Evolutionary conservation across 1,140 invertebrate species (phyloP).

Genomic region (Aphis gossypii): DNA sequence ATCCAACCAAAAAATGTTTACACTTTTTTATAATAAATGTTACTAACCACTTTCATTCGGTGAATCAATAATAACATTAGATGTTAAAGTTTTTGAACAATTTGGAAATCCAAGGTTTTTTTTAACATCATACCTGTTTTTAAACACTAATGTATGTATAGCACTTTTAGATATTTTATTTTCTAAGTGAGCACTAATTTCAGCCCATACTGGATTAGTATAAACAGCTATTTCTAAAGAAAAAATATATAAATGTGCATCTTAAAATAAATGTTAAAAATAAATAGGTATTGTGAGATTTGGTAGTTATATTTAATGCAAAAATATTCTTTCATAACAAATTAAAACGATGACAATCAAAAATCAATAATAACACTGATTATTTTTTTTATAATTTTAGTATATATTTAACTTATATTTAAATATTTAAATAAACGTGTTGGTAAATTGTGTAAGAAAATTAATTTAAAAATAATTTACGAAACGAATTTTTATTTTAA

Average conservation of each 20-base stretch:
- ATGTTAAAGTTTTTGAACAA: not conserved
- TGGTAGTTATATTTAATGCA: no score
- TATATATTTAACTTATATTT: no score
- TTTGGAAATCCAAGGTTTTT: not conserved
- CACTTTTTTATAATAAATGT: not conserved
- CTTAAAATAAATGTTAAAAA: not conserved
- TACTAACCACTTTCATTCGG: not conserved
- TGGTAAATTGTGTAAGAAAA: no score
- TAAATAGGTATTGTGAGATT: no score
- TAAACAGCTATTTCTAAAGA: not conserved
- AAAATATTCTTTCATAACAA: no score
- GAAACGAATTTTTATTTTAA: no score
- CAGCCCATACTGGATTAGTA: not conserved
- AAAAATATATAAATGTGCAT: not conserved
- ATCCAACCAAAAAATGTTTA: no score
- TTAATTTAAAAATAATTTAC: no score
- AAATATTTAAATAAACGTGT: no score
- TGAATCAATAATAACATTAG: not conserved
- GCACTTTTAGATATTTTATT: not conserved
- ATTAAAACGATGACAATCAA: no score
- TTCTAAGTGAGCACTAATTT: not conserved
- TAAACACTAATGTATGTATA: not conserved
- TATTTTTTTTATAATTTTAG: no score
- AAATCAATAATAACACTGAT: no score
- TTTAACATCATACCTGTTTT: not conserved